A percentile compares a stretch with the other conserved stretches of the same genome.
phyloP scores from a whole-genome alignment of 2,888 invertebrate species.

The Lutraria lutraria region DNA sequence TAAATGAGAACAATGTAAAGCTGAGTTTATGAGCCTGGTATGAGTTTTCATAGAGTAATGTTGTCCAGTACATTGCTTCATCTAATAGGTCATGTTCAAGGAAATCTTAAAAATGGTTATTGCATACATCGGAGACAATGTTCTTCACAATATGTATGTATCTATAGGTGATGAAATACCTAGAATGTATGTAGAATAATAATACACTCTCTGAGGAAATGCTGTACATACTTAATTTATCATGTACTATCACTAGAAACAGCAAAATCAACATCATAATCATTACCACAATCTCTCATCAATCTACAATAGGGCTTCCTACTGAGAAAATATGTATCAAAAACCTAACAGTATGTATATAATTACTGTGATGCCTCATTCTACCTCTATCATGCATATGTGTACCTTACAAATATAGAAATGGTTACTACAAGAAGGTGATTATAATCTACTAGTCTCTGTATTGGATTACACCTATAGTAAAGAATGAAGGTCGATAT shows the following conservation, averaged over 20 bases:
- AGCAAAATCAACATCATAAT: neutral
- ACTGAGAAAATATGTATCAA: conserved; percentile 33
- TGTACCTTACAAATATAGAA: conserved; percentile 67
- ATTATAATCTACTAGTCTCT: conserved; percentile 31
- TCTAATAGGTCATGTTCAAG: too few relatives aligned
- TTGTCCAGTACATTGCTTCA: too few relatives aligned
- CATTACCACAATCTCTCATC: neutral
- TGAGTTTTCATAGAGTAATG: too few relatives aligned
- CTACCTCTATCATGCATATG: conserved; percentile 33
- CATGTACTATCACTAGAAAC: neutral
- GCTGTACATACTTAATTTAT: neutral
- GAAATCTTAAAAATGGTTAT: neutral
- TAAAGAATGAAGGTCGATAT: conserved; percentile 38
- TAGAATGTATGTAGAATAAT: neutral
- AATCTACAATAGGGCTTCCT: conserved; percentile 9
- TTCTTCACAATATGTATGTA: neutral
- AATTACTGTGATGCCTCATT: conserved; percentile 13
- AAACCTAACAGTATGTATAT: conserved; percentile 25
- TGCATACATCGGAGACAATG: neutral
- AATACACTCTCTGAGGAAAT: neutral
- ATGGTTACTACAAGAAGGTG: conserved; percentile 45
- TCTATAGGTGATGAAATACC: too few relatives aligned
- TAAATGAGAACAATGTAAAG: too few relatives aligned
- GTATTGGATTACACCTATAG: conserved; percentile 54
- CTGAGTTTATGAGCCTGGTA: too few relatives aligned